phyloP scores from a whole-genome alignment of 92 coral and sea anemone genomes.

The Actinernus sp. region DNA sequence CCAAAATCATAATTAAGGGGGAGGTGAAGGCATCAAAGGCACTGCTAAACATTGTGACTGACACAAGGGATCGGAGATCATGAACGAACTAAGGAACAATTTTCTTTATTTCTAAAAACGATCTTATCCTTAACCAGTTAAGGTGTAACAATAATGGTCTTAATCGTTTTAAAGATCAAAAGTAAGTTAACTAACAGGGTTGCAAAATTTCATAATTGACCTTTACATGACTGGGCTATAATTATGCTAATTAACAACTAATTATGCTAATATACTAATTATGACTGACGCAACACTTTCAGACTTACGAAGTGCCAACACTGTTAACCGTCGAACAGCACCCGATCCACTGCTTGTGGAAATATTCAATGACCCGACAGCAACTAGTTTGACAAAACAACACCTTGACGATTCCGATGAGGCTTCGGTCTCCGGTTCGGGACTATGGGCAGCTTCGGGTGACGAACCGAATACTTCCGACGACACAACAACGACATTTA shows the following conservation, averaged over 20 bases:
- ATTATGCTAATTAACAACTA: slow-evolving; percentile 30
- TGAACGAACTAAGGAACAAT: no score
- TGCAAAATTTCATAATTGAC: not conserved
- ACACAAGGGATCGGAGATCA: no score
- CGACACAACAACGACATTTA: slow-evolving; percentile 32
- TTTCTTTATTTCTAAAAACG: no score
- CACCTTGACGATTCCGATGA: slow-evolving; percentile 77
- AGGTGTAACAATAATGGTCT: no score
- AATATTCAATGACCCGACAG: slow-evolving; percentile 90
- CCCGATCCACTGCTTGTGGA: slow-evolving; percentile 92
- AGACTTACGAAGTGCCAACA: slow-evolving; percentile 68
- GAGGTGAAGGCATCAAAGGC: no score
- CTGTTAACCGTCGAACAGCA: slow-evolving; percentile 85
- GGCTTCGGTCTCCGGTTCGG: slow-evolving; percentile 87
- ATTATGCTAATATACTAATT: not conserved
- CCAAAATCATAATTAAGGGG: no score
- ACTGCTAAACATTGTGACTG: no score
- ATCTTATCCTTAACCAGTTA: no score
- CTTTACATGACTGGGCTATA: slow-evolving; percentile 4
- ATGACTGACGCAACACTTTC: slow-evolving; percentile 56
- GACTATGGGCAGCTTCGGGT: slow-evolving; percentile 76
- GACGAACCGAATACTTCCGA: slow-evolving; percentile 74
- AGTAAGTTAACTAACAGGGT: no score
- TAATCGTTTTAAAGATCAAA: no score
- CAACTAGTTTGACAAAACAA: slow-evolving; percentile 82